Evolutionary conservation across 2,797 vertebrate genomes (phyloP).

Genomic region (Bovichtus variegatus): DNA sequence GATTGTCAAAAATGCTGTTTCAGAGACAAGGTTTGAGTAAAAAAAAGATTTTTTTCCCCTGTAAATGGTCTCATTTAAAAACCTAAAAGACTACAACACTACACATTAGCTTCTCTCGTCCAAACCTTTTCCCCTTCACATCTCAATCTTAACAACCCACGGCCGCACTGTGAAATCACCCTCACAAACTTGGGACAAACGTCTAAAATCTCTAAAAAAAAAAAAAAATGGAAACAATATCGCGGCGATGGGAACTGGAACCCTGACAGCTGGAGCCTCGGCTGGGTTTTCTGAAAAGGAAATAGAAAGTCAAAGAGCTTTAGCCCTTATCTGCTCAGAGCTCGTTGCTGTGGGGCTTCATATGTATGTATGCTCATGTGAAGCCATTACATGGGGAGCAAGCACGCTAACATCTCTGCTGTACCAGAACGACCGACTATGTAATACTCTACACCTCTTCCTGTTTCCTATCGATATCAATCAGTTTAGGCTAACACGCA

Average conservation of each 20-base stretch:
- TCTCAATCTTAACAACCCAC: not conserved
- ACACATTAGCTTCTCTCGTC: too few species aligned
- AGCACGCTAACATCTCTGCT: slow-evolving; percentile 51
- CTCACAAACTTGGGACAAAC: not conserved
- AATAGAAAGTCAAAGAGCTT: slow-evolving; percentile 57
- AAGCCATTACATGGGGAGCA: slow-evolving; percentile 70
- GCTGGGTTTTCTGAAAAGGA: slow-evolving; percentile 32
- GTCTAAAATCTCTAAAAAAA: slow-evolving; percentile 4
- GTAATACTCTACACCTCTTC: slow-evolving; percentile 52
- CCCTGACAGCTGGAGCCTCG: slow-evolving; percentile 13
- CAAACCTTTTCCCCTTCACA: not conserved
- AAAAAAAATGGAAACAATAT: slow-evolving; percentile 9
- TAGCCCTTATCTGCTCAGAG: slow-evolving; percentile 47
- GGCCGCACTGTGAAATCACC: not conserved
- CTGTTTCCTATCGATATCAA: slow-evolving; percentile 64
- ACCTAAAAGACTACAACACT: not conserved
- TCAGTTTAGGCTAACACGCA: slow-evolving; percentile 59
- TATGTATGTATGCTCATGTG: slow-evolving; percentile 63
- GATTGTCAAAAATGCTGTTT: too few species aligned
- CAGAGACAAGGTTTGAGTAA: not conserved
- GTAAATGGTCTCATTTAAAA: not conserved
- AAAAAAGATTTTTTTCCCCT: not conserved
- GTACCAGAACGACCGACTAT: slow-evolving; percentile 38
- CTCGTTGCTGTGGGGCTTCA: slow-evolving; percentile 36
- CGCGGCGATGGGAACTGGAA: not conserved